Base-by-base conservation (phyloP, 2,888 invertebrate genomes). In the Amphipoea lucens region DNA sequence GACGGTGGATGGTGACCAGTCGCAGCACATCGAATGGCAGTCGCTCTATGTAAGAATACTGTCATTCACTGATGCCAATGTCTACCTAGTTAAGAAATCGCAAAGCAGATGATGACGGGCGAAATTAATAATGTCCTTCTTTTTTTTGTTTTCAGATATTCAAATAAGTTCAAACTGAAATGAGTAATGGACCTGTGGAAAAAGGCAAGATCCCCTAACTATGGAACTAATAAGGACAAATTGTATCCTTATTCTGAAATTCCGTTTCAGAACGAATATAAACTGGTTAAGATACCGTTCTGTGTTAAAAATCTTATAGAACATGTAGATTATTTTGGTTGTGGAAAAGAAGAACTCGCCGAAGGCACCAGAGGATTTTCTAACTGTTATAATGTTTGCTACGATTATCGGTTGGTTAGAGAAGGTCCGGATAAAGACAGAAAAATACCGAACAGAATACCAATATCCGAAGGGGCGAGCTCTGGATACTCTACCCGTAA, bases 391-490 rank as follows among this genome's bases (percentile, higher is more conserved):
- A 83, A 83, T 57, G 51, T 54, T 6, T 4, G 48, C n/a, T 17
- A 4, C n/a, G 42, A 67, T 23, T 40, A 29, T 20, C 0, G 0
- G 0, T 60, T 78, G 60, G 68, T 78, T 54, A 0, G 0, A 0
- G 1, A 0, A 0, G 78, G 74, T 36, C 40, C 6, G 42, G 83
- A 83, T 75, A 0, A 0, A 9, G 29, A 14, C n/a, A 83, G 72
- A 68, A 83, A 23, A 29, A 83, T 83, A 78, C 83, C 83, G 1
- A 83, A 83, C 68, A 74, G 78, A 20, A 83, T 83, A 60, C 82
- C 82, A 51, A 14, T 82, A 1, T 9, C 36, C 2, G 0, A 0
- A 0, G 9, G 0, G 0, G 0, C 0, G 5, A 12, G 0, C 4
- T 17, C 48, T 40, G 23, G 9, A 4, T 42, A 0, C 12, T 63